Evolutionary conservation across 2,113 vertebrate genomes (phyloP), one percentile per base, ranked within the genome.

Genomic region (Gasterosteus aculeatus): DNA sequence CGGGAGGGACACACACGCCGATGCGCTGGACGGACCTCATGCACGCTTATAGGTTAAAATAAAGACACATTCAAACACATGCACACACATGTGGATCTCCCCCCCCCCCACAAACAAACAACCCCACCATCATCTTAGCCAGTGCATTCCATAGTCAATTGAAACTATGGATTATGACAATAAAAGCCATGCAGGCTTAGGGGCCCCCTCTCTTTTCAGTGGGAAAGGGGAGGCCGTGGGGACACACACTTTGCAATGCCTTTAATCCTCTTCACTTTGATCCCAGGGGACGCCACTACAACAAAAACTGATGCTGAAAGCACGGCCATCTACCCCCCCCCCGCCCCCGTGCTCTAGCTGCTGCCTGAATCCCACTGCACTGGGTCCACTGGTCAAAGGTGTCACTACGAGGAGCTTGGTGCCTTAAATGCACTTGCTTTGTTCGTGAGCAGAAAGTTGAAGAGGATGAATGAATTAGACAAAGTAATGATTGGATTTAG

Each of bases 131-230:
- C 76, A 80, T 78, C 72, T 81, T 69, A 72, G 66, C 72, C 75
- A 57, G 72, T 72, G 71, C 86, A 88, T 87, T 86, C 86, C 85
- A 68, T 29, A 90, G 81, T 86, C 85, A 85, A 90, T 75, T 90
- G 90, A 89, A 86, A 86, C 71, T 69, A 84, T 87, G 88, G 89
- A 85, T 88, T 89, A 87, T 81, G 77, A 89, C 79, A 80, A 80
- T 87, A 82, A 91, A 86, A 81, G 64, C 76, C 42, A 77, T 18
- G 69, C 71, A 42, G 78, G 86, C 76, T 90, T 84, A 83, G 80
- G 65, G 86, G 76, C 65, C 81, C 22, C 35, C 61, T 67, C 64
- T 81, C 63, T 80, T 64, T 83, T 81, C 57, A 72, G 47, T 19
- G 51, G 41, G 62, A 42, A 51, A 54, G 61, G 72, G 26, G n/a